Evolutionary conservation across 2,888 invertebrate species (phyloP).

Genomic region (Platerodrilus igneus): DNA sequence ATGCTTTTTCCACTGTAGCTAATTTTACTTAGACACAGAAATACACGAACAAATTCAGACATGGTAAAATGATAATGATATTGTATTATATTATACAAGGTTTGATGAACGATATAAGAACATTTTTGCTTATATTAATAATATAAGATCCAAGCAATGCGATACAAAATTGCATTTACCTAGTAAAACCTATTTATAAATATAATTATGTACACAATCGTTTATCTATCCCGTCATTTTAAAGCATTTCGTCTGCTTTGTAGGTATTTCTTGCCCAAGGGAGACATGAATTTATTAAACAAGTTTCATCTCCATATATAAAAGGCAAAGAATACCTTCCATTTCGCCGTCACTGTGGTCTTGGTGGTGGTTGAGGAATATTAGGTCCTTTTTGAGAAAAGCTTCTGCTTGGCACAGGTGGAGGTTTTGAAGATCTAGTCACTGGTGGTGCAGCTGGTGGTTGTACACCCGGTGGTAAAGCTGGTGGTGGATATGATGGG

Average conservation of each 20-base stretch:
- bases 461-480: slow-evolving; percentile 43
- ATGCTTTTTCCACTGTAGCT: too few species aligned
- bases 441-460: slow-evolving; percentile 44
- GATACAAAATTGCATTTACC: too few species aligned
- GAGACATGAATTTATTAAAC: slow-evolving; percentile 43
- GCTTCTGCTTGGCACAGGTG: slow-evolving; percentile 55
- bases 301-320: slow-evolving; percentile 40
- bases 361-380: slow-evolving; percentile 47
- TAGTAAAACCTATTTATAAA: too few species aligned
- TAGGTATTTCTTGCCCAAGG: slow-evolving; percentile 39
- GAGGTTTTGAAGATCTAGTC: slow-evolving; percentile 43
- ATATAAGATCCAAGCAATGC: too few species aligned
- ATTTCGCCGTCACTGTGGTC: slow-evolving; percentile 44
- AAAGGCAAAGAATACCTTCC: slow-evolving; percentile 44
- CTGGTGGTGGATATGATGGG: slow-evolving; percentile 44
- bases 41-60: too few species aligned
- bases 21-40: too few species aligned
- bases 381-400: slow-evolving; percentile 48
- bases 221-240: too few species aligned
- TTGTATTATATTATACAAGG: too few species aligned
- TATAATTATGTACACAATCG: too few species aligned
- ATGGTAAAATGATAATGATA: too few species aligned
- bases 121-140: too few species aligned
- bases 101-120: too few species aligned
- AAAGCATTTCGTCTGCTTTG: slow-evolving; percentile 7